Percentiles rank a stretch among this genome's conserved stretches.
These are phyloP conservation scores for Lepus oiostolus DNA, from an alignment of 2,797 vertebrate genomes.

Conservation along the genomic window DNA sequence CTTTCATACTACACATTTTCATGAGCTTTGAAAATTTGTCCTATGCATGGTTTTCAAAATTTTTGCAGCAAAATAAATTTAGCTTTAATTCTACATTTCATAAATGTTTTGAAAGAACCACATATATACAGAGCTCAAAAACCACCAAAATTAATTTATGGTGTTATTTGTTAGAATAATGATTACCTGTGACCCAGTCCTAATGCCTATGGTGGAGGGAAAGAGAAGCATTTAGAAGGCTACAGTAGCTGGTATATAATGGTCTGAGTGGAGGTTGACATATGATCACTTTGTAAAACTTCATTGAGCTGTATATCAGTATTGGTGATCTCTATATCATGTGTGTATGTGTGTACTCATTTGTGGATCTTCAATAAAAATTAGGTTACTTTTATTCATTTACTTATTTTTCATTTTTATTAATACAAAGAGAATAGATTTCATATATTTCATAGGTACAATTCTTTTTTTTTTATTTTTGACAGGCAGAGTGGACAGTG, in stretches of 20 bases:
- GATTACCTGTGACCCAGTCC: background rate
- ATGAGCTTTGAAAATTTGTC: no score
- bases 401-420: no score
- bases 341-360: background rate
- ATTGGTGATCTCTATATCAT: background rate
- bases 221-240: no score
- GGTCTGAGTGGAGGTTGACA: background rate
- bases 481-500: no score
- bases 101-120: no score
- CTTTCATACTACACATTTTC: no score
- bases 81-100: no score
- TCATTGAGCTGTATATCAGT: background rate
- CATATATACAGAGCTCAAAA: background rate
- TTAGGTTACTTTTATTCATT: background rate
- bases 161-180: background rate
- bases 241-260: background rate
- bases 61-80: no score
- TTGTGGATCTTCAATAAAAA: background rate
- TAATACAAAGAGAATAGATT: no score
- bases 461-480: no score
- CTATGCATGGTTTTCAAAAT: no score
- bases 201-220: background rate
- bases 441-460: no score
- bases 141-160: background rate
- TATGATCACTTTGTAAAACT: background rate